Percentiles rank a stretch among this genome's conserved stretches.
Evolutionary conservation across 2,888 invertebrate genomes (phyloP).

Genomic region (Drosophila prostipennis): DNA sequence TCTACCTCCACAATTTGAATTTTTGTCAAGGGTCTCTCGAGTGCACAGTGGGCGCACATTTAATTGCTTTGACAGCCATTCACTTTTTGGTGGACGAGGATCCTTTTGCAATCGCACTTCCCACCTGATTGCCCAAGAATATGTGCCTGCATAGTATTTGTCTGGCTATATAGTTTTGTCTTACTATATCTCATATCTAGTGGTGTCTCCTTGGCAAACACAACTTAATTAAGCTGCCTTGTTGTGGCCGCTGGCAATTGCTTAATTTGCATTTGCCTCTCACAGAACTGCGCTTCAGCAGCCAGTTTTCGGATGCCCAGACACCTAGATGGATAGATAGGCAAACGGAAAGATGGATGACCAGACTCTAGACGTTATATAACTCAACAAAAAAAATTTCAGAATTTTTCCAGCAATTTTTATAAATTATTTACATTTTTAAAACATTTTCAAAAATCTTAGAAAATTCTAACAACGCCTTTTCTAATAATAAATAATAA

Average conservation of each 20-base stretch:
- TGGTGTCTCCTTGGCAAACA: conserved; percentile 38
- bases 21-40: conserved; percentile 53
- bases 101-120: conserved; percentile 69
- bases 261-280: conserved; percentile 55
- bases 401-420: no score
- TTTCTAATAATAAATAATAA: no score
- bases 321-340: conserved; percentile 8
- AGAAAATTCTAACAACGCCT: no score
- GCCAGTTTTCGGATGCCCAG: conserved; percentile 2
- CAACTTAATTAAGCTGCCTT: conserved; percentile 58
- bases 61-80: conserved; percentile 68
- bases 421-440: no score
- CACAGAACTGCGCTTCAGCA: conserved; percentile 9
- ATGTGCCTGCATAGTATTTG: conserved; percentile 19
- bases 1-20: neutral
- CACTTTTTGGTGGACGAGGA: conserved; percentile 55
- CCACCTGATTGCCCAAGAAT: conserved; percentile 59
- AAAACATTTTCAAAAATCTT: no score
- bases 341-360: conserved; percentile 11
- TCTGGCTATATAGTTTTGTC: neutral
- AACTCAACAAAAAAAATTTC: neutral
- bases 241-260: conserved; percentile 40
- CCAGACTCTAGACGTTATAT: neutral
- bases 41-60: conserved; percentile 50
- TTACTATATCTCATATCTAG: conserved; percentile 1